Evolutionary conservation across 23 tunicate species (phyloP).

Genomic region (Phallusia fumigata): DNA sequence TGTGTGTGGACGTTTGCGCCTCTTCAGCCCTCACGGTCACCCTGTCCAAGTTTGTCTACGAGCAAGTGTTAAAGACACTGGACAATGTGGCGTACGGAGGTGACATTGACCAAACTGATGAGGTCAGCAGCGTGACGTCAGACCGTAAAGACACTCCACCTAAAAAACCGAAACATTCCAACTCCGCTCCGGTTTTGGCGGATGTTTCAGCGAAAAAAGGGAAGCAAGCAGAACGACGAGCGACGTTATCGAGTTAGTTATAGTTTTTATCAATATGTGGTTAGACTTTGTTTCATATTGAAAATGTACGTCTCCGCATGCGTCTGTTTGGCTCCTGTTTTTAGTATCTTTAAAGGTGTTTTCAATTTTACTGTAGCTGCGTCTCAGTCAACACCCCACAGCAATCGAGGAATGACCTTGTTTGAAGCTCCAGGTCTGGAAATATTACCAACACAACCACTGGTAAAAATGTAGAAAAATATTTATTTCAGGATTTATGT

Average conservation of each 20-base stretch:
- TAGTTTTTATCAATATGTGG: not conserved
- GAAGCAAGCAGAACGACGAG: not conserved
- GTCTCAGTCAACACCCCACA: constrained; percentile 62
- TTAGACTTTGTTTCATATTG: not conserved
- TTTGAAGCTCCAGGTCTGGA: constrained; percentile 50
- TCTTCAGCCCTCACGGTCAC: constrained; percentile 51
- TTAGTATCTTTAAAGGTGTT: no score
- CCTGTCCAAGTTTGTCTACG: constrained; percentile 78
- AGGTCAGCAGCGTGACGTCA: not conserved
- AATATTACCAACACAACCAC: not conserved
- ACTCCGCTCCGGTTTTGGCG: constrained; percentile 31
- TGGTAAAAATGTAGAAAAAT: not conserved
- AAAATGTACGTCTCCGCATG: not conserved
- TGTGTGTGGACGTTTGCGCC: constrained; percentile 59
- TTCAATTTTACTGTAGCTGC: not conserved
- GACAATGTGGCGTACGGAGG: constrained; percentile 86
- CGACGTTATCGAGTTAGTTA: not conserved
- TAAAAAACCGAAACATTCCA: constrained; percentile 16
- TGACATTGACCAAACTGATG: constrained; percentile 54
- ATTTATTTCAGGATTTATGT: not conserved
- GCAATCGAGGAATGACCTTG: constrained; percentile 9
- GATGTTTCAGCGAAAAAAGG: not conserved
- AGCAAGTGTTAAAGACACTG: constrained; percentile 88
- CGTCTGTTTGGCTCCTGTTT: no score
- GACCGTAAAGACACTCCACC: not conserved